These are phyloP conservation scores for Heliocidaris erythrogramma DNA, from an alignment of 35 echinoderm and acorn worm species.

Conservation along the genomic window DNA sequence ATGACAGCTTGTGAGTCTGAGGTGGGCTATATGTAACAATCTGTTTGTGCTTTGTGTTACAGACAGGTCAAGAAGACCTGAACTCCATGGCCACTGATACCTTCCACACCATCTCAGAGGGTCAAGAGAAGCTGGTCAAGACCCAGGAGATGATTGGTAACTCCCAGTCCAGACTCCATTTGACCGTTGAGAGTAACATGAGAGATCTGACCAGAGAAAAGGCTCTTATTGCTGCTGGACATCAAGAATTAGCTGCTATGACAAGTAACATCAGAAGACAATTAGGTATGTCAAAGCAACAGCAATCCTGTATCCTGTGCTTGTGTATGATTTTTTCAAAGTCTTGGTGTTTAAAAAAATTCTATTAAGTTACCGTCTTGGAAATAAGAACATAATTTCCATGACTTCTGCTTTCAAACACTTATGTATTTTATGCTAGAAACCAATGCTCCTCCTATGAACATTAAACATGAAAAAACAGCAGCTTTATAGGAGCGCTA, in stretches of 20 bases:
- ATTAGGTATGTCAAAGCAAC: slow-evolving; percentile 58
- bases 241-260: slow-evolving; percentile 83
- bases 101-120: slow-evolving; percentile 70
- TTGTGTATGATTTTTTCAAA: background rate
- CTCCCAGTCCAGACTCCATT: slow-evolving; percentile 66
- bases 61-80: slow-evolving; percentile 70
- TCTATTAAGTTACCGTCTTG: too few species aligned
- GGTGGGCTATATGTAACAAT: background rate
- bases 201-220: slow-evolving; percentile 79
- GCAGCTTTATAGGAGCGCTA: too few species aligned
- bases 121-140: slow-evolving; percentile 70
- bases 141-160: slow-evolving; percentile 72
- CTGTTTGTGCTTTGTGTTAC: background rate
- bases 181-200: slow-evolving; percentile 70
- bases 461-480: too few species aligned
- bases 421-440: too few species aligned
- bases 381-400: too few species aligned
- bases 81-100: slow-evolving; percentile 53
- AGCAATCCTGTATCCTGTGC: background rate
- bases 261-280: slow-evolving; percentile 67
- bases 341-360: too few species aligned
- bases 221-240: slow-evolving; percentile 88
- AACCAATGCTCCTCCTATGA: too few species aligned
- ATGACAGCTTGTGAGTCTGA: too few species aligned
- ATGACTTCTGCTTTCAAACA: too few species aligned